Conservation (phyloP, 2,113 vertebrate species). For the Pollachius pollachius region DNA sequence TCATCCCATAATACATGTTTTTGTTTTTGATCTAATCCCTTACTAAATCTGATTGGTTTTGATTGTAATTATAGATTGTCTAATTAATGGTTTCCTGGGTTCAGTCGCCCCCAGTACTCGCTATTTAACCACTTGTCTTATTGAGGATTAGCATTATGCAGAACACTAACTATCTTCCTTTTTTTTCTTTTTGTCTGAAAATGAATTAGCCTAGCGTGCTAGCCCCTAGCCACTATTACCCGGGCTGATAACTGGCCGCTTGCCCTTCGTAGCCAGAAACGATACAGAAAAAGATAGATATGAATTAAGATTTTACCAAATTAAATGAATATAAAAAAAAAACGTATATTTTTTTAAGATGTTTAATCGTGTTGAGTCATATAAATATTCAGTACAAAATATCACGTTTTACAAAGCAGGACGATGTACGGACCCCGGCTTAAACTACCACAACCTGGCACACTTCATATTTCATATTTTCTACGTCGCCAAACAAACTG, state of each 20-base stretch:
- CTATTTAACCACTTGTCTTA: constrained; percentile 35
- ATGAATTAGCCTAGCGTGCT: background rate
- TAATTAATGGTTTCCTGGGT: constrained; percentile 68
- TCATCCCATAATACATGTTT: constrained; percentile 57
- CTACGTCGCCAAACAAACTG: constrained; percentile 66
- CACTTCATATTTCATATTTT: constrained; percentile 40
- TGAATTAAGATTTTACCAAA: background rate
- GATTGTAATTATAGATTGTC: constrained; percentile 74
- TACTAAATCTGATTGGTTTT: constrained; percentile 57
- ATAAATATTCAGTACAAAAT: constrained; percentile 99
- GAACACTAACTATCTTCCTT: constrained; percentile 15
- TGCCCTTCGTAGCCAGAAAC: background rate
- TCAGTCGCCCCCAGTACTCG: constrained; percentile 53
- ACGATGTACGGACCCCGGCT: constrained; percentile 68
- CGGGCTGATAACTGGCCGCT: background rate
- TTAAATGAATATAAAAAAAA: background rate
- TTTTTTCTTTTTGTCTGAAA: constrained; percentile 29
- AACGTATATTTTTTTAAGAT: constrained; percentile 48
- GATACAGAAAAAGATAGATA: background rate
- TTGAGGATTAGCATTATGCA: constrained; percentile 37
- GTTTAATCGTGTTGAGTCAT: constrained; percentile 90
- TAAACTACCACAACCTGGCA: constrained; percentile 75
- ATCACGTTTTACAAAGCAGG: constrained; percentile 94
- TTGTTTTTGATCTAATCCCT: constrained; percentile 16
- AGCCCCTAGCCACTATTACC: constrained; percentile 22